A percentile compares a stretch with the other conserved stretches of the same genome.
These are phyloP conservation scores for Scelioninae gen. 1 DNA, from an alignment of 2,888 invertebrate species.

Conservation along the genomic window DNA sequence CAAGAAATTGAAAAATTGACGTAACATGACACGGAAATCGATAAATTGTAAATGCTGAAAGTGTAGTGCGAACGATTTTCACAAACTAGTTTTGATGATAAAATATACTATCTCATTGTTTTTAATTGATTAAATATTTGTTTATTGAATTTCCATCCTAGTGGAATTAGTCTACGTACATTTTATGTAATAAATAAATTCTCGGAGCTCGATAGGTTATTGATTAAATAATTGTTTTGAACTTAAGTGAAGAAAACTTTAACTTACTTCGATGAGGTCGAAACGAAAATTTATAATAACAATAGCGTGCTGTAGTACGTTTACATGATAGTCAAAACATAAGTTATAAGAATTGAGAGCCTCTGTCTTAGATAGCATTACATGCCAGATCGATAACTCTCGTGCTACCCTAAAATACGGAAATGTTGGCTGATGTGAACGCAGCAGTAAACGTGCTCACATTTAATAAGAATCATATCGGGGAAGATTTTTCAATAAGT, in stretches of 20 bases:
- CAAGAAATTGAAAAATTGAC: conserved; percentile 33
- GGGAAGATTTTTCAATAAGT: conserved; percentile 41
- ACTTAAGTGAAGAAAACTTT: too few relatives aligned
- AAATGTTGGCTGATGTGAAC: conserved; percentile 76
- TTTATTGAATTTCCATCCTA: too few relatives aligned
- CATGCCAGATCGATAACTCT: conserved; percentile 80
- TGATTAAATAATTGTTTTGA: too few relatives aligned
- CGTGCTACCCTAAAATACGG: conserved; percentile 79
- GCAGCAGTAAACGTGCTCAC: conserved; percentile 62
- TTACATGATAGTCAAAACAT: conserved; percentile 26
- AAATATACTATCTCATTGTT: conserved; percentile 6
- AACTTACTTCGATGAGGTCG: too few relatives aligned
- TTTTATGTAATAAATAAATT: too few relatives aligned
- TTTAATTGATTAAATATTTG: conserved; percentile 10
- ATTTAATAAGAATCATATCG: conserved; percentile 57
- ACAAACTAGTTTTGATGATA: background rate
- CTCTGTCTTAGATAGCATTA: conserved; percentile 80
- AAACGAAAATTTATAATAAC: background rate
- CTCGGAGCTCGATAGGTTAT: too few relatives aligned
- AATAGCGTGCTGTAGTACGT: background rate
- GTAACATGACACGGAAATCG: conserved; percentile 33
- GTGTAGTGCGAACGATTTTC: conserved; percentile 4
- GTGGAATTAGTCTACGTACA: too few relatives aligned
- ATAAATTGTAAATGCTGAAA: conserved; percentile 19
- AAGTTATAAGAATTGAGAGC: conserved; percentile 76